phyloP scores from a whole-genome alignment of 2,888 invertebrate species.

The Hirtodrosophila histrioides region DNA sequence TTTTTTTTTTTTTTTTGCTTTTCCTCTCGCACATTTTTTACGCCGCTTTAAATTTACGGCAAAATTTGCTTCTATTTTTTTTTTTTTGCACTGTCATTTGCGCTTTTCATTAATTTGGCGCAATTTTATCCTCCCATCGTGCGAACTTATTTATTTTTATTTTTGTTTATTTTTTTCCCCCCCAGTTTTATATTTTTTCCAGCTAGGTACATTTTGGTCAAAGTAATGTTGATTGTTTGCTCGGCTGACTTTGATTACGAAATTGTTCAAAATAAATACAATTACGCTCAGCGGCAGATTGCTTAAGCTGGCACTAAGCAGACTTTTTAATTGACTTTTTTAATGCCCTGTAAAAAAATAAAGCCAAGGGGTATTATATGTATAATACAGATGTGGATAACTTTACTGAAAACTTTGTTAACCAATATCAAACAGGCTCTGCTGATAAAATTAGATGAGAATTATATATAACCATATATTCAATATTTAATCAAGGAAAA shows the following conservation, averaged over 20 bases:
- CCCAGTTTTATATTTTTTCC: constrained; percentile 51
- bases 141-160: constrained; percentile 68
- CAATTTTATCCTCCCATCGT: constrained; percentile 52
- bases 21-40: constrained; percentile 55
- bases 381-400: too few relatives aligned
- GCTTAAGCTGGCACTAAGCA: constrained; percentile 42
- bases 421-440: too few relatives aligned
- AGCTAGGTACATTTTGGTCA: constrained; percentile 66
- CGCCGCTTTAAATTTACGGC: constrained; percentile 56
- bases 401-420: too few relatives aligned
- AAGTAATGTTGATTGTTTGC: constrained; percentile 79
- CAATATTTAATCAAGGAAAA: too few relatives aligned
- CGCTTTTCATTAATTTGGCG: constrained; percentile 66
- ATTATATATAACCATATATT: too few relatives aligned
- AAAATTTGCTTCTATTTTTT: constrained; percentile 11
- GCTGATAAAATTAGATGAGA: too few relatives aligned
- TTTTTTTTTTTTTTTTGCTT: constrained; percentile 13
- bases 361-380: constrained; percentile 3
- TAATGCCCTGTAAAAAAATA: constrained; percentile 10
- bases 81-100: constrained; percentile 72
- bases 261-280: constrained; percentile 79
- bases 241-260: constrained; percentile 74
- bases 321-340: constrained; percentile 74
- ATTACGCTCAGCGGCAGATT: constrained; percentile 53
- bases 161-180: constrained; percentile 30